Evolutionary conservation across 2,797 vertebrate species (phyloP), one percentile per base, ranked within the genome.

Genomic region (Chanos chanos): DNA sequence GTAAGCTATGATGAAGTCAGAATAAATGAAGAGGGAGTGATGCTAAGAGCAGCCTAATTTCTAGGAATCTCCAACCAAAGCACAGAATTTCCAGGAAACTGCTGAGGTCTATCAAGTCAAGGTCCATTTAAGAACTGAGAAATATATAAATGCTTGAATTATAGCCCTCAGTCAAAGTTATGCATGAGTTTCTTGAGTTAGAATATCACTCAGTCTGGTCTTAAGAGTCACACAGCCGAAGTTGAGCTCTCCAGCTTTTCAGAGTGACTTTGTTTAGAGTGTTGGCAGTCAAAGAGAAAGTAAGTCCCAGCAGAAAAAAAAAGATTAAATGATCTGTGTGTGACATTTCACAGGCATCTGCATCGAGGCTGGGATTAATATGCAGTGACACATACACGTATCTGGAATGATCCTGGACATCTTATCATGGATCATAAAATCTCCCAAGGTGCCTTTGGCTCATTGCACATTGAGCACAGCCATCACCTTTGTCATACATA

Each of bases 361-460:
- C 70, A 72, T 72, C 79, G 80, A 82, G 74, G 74, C 83, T 77
- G 80, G 88, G 87, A 86, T 88, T 86, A 87, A 87, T 86, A 85
- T 84, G 77, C 82, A 66, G 77, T 83, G 85, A 89, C 87, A 86
- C 84, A 81, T 83, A 80, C 85, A 83, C 85, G 84, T 83, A 81
- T 82, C 83, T 72, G 77, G 81, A 85, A 85, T 82, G 81, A 85
- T 88, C 82, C 80, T 4, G 73, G 76, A 81, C 72, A 80, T 81
- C 81, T 84, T 72, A 83, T 85, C 83, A 82, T 82, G 86, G 86
- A 81, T 86, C 86, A 86, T 90, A 87, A 86, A 88, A 86, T 74
- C 84, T 84, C 84, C 84, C 85, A 88, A 87, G 86, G 88, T 87
- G 86, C 87, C 87, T 87, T 90, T 87, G 62, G 61, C 74, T 85